Evolutionary conservation across 2,797 vertebrate species (phyloP).

Genomic region (Platalea minor): DNA sequence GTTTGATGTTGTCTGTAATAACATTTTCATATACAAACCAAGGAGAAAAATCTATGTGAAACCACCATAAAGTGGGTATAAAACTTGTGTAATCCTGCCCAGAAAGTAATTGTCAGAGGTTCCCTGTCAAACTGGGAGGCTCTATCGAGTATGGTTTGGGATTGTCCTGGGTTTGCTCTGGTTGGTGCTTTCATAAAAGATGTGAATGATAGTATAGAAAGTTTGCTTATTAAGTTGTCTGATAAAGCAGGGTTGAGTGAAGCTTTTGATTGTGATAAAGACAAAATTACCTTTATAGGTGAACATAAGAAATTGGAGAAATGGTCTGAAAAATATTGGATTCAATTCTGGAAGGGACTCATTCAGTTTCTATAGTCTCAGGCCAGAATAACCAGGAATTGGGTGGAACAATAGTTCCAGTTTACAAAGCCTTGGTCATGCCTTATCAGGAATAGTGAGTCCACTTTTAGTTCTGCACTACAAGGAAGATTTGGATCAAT

Average conservation of each 20-base stretch:
- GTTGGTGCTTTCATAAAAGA: background rate
- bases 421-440: background rate
- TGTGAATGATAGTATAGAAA: background rate
- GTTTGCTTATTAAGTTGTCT: background rate
- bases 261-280: background rate
- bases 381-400: background rate
- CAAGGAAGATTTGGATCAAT: background rate
- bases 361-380: background rate
- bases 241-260: background rate
- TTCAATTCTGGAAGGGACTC: background rate
- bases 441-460: background rate
- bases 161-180: background rate
- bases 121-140: background rate
- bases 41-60: background rate
- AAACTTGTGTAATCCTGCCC: background rate
- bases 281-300: background rate
- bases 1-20: background rate
- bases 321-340: background rate
- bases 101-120: background rate
- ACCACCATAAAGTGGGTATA: background rate
- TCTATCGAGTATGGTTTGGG: background rate
- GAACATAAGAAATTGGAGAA: background rate
- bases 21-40: background rate
- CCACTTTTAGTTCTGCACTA: background rate
- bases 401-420: background rate